These are phyloP conservation scores for Philypnodon macrostomus DNA, from an alignment of 2,797 vertebrate species.

Conservation along the genomic window DNA sequence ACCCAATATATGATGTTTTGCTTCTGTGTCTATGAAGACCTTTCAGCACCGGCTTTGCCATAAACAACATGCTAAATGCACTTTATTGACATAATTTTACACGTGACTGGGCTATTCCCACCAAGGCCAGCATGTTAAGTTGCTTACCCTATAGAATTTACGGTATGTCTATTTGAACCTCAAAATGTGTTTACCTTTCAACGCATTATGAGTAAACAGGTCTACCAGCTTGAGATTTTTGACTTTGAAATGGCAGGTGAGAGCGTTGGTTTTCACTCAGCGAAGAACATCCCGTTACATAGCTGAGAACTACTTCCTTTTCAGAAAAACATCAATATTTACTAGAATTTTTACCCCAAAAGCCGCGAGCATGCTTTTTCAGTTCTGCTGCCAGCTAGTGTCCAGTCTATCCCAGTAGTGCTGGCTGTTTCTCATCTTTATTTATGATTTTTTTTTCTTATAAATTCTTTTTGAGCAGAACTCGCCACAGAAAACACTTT, in stretches of 20 bases:
- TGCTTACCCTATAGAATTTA: slow-evolving; percentile 2
- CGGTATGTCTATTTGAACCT: background rate
- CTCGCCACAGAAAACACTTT: slow-evolving; percentile 56
- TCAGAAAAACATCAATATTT: slow-evolving; percentile 78
- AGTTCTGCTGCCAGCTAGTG: slow-evolving; percentile 54
- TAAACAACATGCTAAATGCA: slow-evolving; percentile 8
- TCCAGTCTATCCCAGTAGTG: slow-evolving; percentile 30
- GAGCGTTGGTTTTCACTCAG: slow-evolving; percentile 45
- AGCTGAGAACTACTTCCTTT: slow-evolving; percentile 61
- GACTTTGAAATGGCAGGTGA: slow-evolving; percentile 52
- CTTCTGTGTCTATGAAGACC: background rate
- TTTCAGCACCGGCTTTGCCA: background rate
- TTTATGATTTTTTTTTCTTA: slow-evolving; percentile 60
- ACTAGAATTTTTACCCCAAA: slow-evolving; percentile 48
- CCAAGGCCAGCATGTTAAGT: slow-evolving; percentile 3
- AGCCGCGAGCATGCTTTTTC: slow-evolving; percentile 43
- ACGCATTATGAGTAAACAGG: slow-evolving; percentile 25
- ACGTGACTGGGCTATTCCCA: slow-evolving; percentile 8
- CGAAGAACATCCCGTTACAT: slow-evolving; percentile 59
- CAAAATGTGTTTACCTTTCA: slow-evolving; percentile 20
- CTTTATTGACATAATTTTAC: slow-evolving; percentile 14
- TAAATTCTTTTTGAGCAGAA: slow-evolving; percentile 58
- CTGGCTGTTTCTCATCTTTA: slow-evolving; percentile 72
- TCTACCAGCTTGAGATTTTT: slow-evolving; percentile 19
- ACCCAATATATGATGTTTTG: slow-evolving; percentile 1